These are phyloP conservation scores for Torymus aiolomorphi DNA, from an alignment of 2,888 invertebrate species.

Conservation along the genomic window DNA sequence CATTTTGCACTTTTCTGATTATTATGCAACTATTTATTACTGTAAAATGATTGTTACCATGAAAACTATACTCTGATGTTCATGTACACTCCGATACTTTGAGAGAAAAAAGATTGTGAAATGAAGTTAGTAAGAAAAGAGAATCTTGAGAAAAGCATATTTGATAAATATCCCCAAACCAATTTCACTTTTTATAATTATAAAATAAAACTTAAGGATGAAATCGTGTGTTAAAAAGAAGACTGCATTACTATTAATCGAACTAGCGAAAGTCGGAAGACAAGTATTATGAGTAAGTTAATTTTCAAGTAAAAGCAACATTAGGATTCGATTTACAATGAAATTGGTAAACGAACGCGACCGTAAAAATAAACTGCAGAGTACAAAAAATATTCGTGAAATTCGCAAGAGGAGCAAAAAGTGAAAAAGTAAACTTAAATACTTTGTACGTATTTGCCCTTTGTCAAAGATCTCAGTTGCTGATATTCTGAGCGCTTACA, in stretches of 20 bases:
- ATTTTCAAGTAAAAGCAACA: constrained; percentile 51
- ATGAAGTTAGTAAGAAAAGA: constrained; percentile 43
- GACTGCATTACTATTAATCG: constrained; percentile 56
- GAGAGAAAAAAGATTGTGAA: constrained; percentile 28
- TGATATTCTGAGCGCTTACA: constrained; percentile 53
- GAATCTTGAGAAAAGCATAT: constrained; percentile 47
- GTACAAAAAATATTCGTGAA: constrained; percentile 57
- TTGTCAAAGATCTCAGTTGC: constrained; percentile 54
- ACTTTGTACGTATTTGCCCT: constrained; percentile 51
- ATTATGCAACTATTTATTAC: constrained; percentile 38
- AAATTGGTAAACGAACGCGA: constrained; percentile 40
- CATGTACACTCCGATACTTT: constrained; percentile 42
- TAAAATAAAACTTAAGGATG: constrained; percentile 42
- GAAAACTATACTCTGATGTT: constrained; percentile 45
- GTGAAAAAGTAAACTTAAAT: constrained; percentile 42
- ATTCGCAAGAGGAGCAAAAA: constrained; percentile 50
- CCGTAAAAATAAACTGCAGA: constrained; percentile 52
- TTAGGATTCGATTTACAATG: constrained; percentile 42
- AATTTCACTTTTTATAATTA: constrained; percentile 48
- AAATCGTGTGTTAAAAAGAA: constrained; percentile 51
- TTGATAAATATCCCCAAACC: constrained; percentile 49
- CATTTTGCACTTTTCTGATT: constrained; percentile 50
- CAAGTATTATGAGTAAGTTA: constrained; percentile 46
- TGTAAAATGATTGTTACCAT: constrained; percentile 39
- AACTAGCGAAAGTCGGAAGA: constrained; percentile 52